Percentiles rank a stretch among this genome's conserved stretches.
Evolutionary conservation across 30 jellyfish, hydroid and myxozoan species (phyloP).

Genomic region (Clytia hemisphaerica): DNA sequence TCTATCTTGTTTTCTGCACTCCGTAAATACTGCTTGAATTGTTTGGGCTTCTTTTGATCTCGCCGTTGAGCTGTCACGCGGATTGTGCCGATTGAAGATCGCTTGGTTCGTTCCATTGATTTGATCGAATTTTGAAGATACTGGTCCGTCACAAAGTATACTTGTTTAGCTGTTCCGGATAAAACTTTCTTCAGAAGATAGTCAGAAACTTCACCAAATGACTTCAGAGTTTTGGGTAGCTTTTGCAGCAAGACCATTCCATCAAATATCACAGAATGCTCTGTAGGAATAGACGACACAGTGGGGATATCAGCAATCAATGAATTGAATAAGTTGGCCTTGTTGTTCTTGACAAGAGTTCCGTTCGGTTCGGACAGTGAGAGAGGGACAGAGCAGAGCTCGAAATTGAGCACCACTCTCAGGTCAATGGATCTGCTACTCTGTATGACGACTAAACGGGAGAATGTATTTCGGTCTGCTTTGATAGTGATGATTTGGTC

Average conservation of each 20-base stretch:
- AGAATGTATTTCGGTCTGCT: slow-evolving; percentile 1
- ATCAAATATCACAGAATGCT: too few relatives aligned
- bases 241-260: too few relatives aligned
- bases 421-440: not conserved
- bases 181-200: too few relatives aligned
- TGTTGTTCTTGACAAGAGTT: too few relatives aligned
- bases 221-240: too few relatives aligned
- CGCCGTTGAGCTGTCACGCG: not conserved
- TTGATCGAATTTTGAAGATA: too few relatives aligned
- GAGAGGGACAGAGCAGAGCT: not conserved
- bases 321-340: not conserved
- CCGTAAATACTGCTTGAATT: not conserved
- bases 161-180: too few relatives aligned
- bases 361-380: not conserved
- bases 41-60: not conserved
- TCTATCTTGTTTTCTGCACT: not conserved
- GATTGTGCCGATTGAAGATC: not conserved
- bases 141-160: too few relatives aligned
- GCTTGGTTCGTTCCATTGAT: too few relatives aligned
- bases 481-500: not conserved
- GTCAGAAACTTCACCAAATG: too few relatives aligned
- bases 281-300: not conserved
- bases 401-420: not conserved
- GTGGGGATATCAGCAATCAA: not conserved
- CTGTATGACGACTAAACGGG: not conserved